Conservation (phyloP, 2,113 vertebrate genomes). For the Micronycteris hirsuta region DNA sequence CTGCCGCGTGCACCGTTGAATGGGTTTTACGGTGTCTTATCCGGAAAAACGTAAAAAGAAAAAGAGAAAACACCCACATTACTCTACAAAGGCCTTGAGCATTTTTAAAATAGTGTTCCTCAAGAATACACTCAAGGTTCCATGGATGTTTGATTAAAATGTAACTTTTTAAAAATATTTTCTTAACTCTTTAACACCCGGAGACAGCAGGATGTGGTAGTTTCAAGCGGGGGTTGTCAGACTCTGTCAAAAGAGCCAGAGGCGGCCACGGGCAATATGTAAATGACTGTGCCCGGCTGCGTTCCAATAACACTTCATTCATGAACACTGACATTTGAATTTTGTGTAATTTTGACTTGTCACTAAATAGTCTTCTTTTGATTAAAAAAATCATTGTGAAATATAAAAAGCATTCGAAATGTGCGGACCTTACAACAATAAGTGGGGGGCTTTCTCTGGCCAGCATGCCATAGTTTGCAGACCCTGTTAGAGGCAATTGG, state of each 20-base stretch:
- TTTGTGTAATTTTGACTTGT: constrained; percentile 21
- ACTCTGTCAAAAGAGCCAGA: background rate
- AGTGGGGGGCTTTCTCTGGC: background rate
- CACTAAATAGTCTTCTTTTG: background rate
- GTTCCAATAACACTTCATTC: constrained; percentile 49
- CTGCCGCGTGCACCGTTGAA: background rate
- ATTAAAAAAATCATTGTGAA: background rate
- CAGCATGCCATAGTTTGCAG: background rate
- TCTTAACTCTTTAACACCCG: background rate
- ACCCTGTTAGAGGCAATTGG: background rate
- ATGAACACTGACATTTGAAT: background rate
- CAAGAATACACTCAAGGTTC: background rate
- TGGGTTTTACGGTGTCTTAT: background rate
- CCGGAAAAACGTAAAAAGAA: background rate
- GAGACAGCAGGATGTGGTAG: background rate
- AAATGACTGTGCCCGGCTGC: background rate
- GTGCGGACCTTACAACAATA: background rate
- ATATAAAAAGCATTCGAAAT: background rate
- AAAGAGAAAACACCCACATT: background rate
- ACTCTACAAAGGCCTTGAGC: background rate
- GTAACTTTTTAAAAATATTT: background rate
- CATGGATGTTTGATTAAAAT: background rate
- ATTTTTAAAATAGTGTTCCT: background rate
- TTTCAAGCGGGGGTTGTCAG: background rate
- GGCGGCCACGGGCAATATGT: background rate